Base-by-base conservation (phyloP, 2,888 invertebrate genomes). In the Chironomus tentans region DNA sequence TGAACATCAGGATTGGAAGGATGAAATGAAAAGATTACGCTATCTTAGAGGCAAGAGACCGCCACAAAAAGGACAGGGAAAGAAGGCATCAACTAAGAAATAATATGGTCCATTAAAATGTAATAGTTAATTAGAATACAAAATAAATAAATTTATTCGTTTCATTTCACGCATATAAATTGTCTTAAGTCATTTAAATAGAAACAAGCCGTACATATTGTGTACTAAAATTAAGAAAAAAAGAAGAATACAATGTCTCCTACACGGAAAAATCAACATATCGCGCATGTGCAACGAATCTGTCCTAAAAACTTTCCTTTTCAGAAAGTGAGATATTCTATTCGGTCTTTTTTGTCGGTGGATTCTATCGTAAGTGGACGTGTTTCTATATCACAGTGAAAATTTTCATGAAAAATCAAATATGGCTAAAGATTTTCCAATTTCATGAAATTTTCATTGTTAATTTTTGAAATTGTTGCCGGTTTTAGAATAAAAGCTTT, bases 1-100 rank as follows among this genome's bases (percentile, higher is more conserved):
- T 81, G 95, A 96, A 82, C 95, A 96, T 83, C 87, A 91, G 81
- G 95, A 95, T 83, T 95, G 95, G 81, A 90, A 89, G 79, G 94
- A 95, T 71, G 95, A 95, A 84, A 94, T 93, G 90, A 87, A 87
- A 78, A 86, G 94, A 77, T 84, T 93, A 79, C 86, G 92, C 76
- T 89, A 87, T 77, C 85, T 95, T 15, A 85, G 94, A 77, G 95
- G 95, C 10, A 95, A 95, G 82, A 87, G 87, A 1, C 86, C 88
- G 77, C 85, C 88, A 70, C 85, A 86, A 77, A 84, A 86, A 73
- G 85, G 87, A 24, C 83, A 84, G 79, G 85, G 87, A 76, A 85
- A 83, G 78, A 80, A 83, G 22, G 80, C 81, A 24, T 15, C 56
- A 1, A 21, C 21, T 4, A 79, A 81, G 4, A 83, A 84, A 77